Conservation (phyloP, 2,888 invertebrate species). For the Diabrotica balteata region DNA sequence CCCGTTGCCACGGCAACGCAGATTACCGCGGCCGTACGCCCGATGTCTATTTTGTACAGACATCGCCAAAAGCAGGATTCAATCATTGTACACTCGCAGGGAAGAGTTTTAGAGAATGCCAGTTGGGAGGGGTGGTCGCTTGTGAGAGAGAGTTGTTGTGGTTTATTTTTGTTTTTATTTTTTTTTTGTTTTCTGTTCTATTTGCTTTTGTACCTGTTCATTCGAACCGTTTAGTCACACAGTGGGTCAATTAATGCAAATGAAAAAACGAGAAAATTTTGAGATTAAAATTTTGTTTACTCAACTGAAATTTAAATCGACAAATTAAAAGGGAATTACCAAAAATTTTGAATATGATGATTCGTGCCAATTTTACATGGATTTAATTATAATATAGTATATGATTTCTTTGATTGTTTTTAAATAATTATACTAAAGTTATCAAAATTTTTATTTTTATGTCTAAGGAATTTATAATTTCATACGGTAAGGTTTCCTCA, state of each 20-base stretch:
- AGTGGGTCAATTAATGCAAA: constrained; percentile 18
- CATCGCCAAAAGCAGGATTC: constrained; percentile 55
- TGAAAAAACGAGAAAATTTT: neutral
- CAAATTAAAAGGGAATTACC: no score
- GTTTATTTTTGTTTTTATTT: constrained; percentile 14
- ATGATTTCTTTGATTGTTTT: no score
- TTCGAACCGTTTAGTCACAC: constrained; percentile 11
- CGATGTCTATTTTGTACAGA: constrained; percentile 63
- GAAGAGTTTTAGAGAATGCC: constrained; percentile 26
- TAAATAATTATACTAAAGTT: no score
- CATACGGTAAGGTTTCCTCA: no score
- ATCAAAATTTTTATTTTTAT: no score
- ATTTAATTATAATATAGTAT: no score
- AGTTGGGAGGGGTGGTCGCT: constrained; percentile 3
- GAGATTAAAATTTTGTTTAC: neutral
- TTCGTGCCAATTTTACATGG: no score
- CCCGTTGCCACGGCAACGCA: constrained; percentile 61
- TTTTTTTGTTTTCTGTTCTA: constrained; percentile 4
- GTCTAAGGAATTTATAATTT: no score
- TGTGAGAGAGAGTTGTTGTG: constrained; percentile 12
- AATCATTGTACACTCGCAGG: constrained; percentile 60
- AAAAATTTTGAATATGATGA: no score
- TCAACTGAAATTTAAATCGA: no score
- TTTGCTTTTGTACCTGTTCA: constrained; percentile 5
- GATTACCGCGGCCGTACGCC: constrained; percentile 61